Evolutionary conservation across 2,797 vertebrate species (phyloP), one percentile per base, ranked within the genome.

Genomic region (Paramormyrops hopkinsi): DNA sequence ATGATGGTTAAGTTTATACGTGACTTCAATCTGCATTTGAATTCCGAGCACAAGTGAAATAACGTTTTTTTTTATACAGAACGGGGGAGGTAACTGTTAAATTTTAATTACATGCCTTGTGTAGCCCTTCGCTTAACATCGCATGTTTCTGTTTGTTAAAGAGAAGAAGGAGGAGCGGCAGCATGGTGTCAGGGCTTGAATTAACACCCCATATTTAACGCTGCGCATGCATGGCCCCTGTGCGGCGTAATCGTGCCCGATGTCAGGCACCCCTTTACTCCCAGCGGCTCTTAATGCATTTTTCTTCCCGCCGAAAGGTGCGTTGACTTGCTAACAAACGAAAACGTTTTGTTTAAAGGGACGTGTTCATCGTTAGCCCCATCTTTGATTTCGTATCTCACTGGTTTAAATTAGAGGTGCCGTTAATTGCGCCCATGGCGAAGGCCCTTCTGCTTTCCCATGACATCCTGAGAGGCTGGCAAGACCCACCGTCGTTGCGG

Each of bases 201-300:
- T 96, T 97, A 95, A 92, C 96, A 14, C 95, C 91, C 94, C 95
- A 97, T 96, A 96, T 95, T 95, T 96, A 96, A 96, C 94, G 94
- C 89, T 90, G 90, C 89, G 92, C 91, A 4, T 93, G 91, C 92
- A 90, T 92, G 89, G 92, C 91, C 94, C 91, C 90, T 92, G 92
- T 90, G 92, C 84, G 90, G 92, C 92, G 90, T 92, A 90, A 92
- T 93, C 91, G 92, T 90, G 94, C 91, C 90, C 94, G 94, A 95
- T 95, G 94, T 95, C 93, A 95, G 94, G 93, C 93, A 93, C 91
- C 90, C 91, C 91, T 92, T 94, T 94, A 92, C 92, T 90, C 94
- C 92, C 33, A 90, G 89, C 92, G 92, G 90, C 92, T 91, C 91
- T 91, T 92, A 41, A 41, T 91, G 91, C 90, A 92, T 54, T 83